Percentiles rank a stretch among this genome's conserved stretches.
Evolutionary conservation across 2,113 vertebrate genomes (phyloP).

Genomic region (Thryonomys swinderianus): DNA sequence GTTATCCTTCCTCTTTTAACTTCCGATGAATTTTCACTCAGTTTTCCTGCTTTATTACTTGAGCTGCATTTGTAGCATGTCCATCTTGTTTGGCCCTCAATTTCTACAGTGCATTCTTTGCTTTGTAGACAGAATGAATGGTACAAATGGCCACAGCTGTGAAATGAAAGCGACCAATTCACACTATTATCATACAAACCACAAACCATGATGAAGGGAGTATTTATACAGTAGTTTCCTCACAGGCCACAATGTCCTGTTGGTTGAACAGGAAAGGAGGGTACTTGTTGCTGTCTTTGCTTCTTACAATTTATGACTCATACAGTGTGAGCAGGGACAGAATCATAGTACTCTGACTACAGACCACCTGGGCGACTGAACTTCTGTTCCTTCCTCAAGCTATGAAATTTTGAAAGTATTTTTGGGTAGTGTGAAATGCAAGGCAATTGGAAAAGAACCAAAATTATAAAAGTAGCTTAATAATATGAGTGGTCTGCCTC

Average conservation of each 20-base stretch:
- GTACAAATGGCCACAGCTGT: constrained; percentile 98
- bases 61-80: constrained; percentile 96
- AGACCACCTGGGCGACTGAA: constrained; percentile 3
- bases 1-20: constrained; percentile 85
- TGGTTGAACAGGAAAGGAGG: not conserved
- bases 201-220: not conserved
- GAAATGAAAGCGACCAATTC: constrained; percentile 63
- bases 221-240: not conserved
- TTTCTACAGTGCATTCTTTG: constrained; percentile 88
- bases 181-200: not conserved
- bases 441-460: not conserved
- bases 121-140: constrained; percentile 95
- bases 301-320: constrained; percentile 20
- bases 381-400: constrained; percentile 49
- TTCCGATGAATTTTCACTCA: constrained; percentile 83
- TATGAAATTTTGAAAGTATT: not conserved
- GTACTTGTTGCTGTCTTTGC: not conserved
- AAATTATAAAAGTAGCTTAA: constrained; percentile 28
- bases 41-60: constrained; percentile 88
- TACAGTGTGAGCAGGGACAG: not conserved
- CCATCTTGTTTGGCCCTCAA: constrained; percentile 89
- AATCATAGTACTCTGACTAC: constrained; percentile 9
- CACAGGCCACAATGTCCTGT: not conserved
- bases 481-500: not conserved
- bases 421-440: constrained; percentile 32